A percentile compares a stretch with the other conserved stretches of the same genome.
phyloP scores from a whole-genome alignment of 2,888 invertebrate species.

The Heliconius ethilla region DNA sequence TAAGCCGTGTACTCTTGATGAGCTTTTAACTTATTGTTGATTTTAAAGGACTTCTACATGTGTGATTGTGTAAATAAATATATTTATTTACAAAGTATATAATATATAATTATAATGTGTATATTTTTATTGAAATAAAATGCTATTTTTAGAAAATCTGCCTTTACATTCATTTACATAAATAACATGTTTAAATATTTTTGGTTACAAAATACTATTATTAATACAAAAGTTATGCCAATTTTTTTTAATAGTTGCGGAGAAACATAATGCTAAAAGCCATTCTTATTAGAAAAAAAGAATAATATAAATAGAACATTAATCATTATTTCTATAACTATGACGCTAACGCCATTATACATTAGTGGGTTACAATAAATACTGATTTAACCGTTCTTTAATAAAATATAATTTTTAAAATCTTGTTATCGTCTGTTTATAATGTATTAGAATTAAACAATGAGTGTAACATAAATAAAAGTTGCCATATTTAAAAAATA shows the following conservation, averaged over 20 bases:
- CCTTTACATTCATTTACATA: neutral
- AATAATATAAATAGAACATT: no score
- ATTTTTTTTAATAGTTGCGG: neutral
- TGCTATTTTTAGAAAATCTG: no score
- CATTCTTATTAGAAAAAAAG: neutral
- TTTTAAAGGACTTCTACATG: no score
- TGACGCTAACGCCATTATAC: no score
- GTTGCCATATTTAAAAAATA: no score
- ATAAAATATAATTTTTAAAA: no score
- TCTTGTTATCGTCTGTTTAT: no score
- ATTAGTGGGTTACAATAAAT: no score
- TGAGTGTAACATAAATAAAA: no score
- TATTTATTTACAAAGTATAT: neutral
- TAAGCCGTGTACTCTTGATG: conserved; percentile 52
- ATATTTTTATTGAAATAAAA: neutral
- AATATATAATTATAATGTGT: neutral
- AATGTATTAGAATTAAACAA: no score
- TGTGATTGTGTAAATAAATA: neutral
- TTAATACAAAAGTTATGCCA: neutral
- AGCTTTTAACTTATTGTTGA: conserved; percentile 44
- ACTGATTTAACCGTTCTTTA: no score
- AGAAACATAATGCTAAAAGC: neutral
- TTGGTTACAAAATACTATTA: neutral
- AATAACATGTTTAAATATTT: neutral
- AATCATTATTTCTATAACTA: no score